A percentile compares a stretch with the other conserved stretches of the same genome.
phyloP scores from a whole-genome alignment of 1,140 invertebrate species.

The Aradophagus sp. region DNA sequence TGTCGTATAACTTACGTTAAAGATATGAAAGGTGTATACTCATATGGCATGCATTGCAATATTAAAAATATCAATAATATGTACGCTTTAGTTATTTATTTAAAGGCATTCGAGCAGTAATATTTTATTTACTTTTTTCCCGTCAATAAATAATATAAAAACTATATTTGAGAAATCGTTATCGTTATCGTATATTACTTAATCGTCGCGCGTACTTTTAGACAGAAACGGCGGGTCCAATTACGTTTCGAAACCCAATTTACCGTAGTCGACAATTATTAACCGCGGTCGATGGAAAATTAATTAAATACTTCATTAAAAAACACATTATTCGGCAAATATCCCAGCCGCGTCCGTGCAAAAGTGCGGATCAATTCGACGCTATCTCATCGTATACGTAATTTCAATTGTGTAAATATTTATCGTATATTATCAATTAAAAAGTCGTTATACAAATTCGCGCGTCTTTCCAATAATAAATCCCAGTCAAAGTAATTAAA shows the following conservation, averaged over 20 bases:
- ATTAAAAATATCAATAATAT: conserved; percentile 36
- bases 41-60: conserved; percentile 14
- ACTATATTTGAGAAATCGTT: conserved; percentile 16
- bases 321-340: conserved; percentile 19
- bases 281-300: conserved; percentile 14
- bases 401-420: conserved; percentile 24
- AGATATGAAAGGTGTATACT: conserved; percentile 38
- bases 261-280: too few species aligned
- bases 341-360: conserved; percentile 13
- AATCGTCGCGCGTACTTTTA: conserved; percentile 16
- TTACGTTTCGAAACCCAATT: too few species aligned
- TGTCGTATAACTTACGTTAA: conserved; percentile 31
- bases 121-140: conserved; percentile 6
- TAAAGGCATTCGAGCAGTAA: conserved; percentile 26
- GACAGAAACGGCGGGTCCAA: conserved; percentile 17
- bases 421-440: conserved; percentile 22
- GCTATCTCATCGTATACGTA: conserved; percentile 37
- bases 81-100: conserved; percentile 11
- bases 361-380: conserved; percentile 22
- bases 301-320: conserved; percentile 33
- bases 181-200: conserved; percentile 24
- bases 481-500: not conserved
- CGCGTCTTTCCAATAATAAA: not conserved
- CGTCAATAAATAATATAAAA: conserved; percentile 25
- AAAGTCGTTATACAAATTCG: too few species aligned